These are phyloP conservation scores for Agrilus cyanescens DNA, from an alignment of 2,888 invertebrate genomes.

Conservation along the genomic window DNA sequence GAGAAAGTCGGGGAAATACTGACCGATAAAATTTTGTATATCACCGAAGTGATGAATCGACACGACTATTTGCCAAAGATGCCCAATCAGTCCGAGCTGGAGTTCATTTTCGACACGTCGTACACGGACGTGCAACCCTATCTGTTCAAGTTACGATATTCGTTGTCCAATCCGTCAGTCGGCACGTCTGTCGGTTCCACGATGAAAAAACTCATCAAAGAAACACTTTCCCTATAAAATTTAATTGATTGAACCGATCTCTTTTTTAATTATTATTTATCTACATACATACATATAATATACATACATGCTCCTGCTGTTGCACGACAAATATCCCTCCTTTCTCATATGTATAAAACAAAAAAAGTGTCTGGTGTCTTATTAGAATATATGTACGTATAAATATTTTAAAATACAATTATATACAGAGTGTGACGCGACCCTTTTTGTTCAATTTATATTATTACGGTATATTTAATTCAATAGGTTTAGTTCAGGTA, in stretches of 20 bases:
- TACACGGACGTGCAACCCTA: conserved; percentile 94
- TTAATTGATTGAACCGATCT: conserved; percentile 6
- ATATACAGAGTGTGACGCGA: too few species aligned
- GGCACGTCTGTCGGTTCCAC: conserved; percentile 72
- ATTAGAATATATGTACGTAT: too few species aligned
- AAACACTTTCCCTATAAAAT: conserved; percentile 67
- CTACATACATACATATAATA: too few species aligned
- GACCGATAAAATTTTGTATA: conserved; percentile 87
- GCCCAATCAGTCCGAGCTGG: conserved; percentile 84
- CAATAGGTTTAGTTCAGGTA: too few species aligned
- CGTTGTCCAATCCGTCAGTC: conserved; percentile 64
- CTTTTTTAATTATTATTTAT: conserved; percentile 5
- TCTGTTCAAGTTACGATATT: conserved; percentile 83
- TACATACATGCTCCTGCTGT: background rate
- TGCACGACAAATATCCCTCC: background rate
- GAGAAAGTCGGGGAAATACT: conserved; percentile 80
- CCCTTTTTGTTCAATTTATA: too few species aligned
- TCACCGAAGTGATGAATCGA: conserved; percentile 90
- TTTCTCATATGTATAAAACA: too few species aligned
- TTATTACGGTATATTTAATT: too few species aligned
- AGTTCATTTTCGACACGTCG: conserved; percentile 87
- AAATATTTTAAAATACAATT: too few species aligned
- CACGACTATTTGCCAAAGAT: conserved; percentile 95
- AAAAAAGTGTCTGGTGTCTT: too few species aligned
- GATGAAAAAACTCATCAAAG: conserved; percentile 80